phyloP scores from a whole-genome alignment of 1,140 invertebrate genomes.

The Leptinotarsa defecta region DNA sequence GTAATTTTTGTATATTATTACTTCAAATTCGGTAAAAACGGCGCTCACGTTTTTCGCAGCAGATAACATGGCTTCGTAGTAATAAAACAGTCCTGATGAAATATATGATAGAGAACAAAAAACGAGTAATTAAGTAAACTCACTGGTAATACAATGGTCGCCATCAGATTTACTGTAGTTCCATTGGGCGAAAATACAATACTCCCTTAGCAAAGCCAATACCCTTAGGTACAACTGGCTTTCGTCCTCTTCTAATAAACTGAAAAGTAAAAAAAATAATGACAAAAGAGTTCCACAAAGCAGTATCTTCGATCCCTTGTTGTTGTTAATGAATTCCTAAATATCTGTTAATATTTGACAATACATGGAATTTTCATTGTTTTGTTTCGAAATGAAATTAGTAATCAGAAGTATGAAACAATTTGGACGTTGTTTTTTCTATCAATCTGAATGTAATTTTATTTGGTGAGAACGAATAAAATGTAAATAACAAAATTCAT shows the following conservation, averaged over 20 bases:
- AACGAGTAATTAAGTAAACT: neutral
- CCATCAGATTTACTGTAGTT: slow-evolving; percentile 38
- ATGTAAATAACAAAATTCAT: too few relatives aligned
- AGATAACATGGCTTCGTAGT: slow-evolving; percentile 47
- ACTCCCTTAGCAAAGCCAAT: slow-evolving; percentile 44
- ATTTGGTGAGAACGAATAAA: too few relatives aligned
- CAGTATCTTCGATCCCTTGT: neutral
- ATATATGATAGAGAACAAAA: slow-evolving; percentile 8
- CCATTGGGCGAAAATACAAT: slow-evolving; percentile 45
- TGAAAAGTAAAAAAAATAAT: slow-evolving; percentile 11
- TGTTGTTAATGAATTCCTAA: too few relatives aligned
- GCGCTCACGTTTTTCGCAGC: slow-evolving; percentile 43
- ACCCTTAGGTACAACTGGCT: slow-evolving; percentile 46
- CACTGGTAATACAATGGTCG: slow-evolving; percentile 31
- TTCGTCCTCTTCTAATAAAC: slow-evolving; percentile 42
- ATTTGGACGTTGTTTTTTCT: too few relatives aligned
- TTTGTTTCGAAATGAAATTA: too few relatives aligned
- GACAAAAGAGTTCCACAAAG: neutral
- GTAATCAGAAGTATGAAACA: too few relatives aligned
- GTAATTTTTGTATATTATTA: slow-evolving; percentile 44
- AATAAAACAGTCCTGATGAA: slow-evolving; percentile 45
- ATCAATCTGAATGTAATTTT: too few relatives aligned
- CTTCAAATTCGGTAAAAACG: slow-evolving; percentile 45
- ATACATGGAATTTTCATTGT: too few relatives aligned
- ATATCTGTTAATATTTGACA: too few relatives aligned